Conservation (phyloP, 2,888 invertebrate genomes). For the Nomada fabriciana region DNA sequence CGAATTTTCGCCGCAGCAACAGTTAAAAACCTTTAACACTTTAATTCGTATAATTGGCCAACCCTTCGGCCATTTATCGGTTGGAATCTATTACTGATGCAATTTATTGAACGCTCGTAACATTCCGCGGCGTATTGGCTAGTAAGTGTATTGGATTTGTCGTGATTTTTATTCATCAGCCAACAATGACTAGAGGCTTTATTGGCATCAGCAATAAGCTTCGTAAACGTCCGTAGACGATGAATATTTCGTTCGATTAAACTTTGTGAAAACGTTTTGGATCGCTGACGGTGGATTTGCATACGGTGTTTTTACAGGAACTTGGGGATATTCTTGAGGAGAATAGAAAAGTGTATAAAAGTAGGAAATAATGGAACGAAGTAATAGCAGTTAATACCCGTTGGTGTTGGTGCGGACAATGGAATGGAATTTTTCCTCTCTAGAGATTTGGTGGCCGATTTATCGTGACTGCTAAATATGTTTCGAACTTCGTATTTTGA, state of each 20-base stretch:
- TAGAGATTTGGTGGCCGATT: background rate
- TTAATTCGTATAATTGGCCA: conserved; percentile 8
- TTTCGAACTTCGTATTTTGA: background rate
- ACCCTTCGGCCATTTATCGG: background rate
- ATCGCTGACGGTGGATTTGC: background rate
- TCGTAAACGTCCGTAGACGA: background rate
- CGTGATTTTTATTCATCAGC: conserved; percentile 31
- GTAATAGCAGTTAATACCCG: background rate
- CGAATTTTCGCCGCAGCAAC: conserved; percentile 44
- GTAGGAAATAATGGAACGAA: background rate
- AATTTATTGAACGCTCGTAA: background rate
- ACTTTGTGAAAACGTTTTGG: background rate
- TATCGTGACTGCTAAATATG: background rate
- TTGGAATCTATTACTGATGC: conserved; percentile 25
- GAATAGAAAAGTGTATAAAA: background rate
- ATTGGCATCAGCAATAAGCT: background rate
- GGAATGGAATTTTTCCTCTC: conserved; percentile 2
- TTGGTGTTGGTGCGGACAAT: background rate
- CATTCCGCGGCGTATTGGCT: background rate
- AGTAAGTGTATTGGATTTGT: conserved; percentile 3
- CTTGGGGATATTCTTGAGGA: background rate
- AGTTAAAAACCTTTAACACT: conserved; percentile 24
- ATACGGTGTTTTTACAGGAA: background rate
- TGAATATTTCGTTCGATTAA: background rate
- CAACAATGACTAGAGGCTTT: background rate